Conservation (phyloP, 2,113 vertebrate species). For the Centrocercus urophasianus region DNA sequence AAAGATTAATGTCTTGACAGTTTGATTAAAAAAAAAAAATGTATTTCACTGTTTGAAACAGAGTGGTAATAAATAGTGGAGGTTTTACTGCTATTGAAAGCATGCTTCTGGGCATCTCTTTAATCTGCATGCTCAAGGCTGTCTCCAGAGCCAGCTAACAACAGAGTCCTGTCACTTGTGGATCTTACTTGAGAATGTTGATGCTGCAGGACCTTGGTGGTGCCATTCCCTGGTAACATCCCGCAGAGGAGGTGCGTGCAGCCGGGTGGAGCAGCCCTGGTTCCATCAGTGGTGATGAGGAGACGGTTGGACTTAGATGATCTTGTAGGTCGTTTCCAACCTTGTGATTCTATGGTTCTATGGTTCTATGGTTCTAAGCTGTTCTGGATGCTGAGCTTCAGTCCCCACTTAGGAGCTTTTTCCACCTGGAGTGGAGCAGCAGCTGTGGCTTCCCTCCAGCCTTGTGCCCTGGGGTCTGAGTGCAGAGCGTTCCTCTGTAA, state of each 20-base stretch:
- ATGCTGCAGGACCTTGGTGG: accelerated
- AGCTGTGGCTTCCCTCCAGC: no score
- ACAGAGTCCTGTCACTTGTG: accelerated
- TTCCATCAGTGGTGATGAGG: neutral
- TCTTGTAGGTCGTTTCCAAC: no score
- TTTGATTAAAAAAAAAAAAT: accelerated
- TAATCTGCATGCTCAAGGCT: neutral
- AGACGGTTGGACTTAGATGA: no score
- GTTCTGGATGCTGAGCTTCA: neutral
- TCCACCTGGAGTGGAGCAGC: accelerated
- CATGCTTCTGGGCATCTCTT: neutral
- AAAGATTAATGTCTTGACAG: neutral
- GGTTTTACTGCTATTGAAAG: neutral
- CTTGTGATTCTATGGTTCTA: no score
- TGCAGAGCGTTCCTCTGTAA: neutral
- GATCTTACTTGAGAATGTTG: accelerated
- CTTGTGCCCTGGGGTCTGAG: accelerated
- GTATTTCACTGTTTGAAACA: neutral
- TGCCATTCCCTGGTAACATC: accelerated
- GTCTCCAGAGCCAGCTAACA: neutral
- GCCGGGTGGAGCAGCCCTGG: neutral
- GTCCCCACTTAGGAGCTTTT: neutral
- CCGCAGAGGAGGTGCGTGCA: neutral
- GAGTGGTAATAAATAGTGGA: neutral
- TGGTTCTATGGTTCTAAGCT: no score